A percentile compares a stretch with the other conserved stretches of the same genome.
phyloP scores from a whole-genome alignment of 2,888 invertebrate species.

The Notocelia uddmanniana region DNA sequence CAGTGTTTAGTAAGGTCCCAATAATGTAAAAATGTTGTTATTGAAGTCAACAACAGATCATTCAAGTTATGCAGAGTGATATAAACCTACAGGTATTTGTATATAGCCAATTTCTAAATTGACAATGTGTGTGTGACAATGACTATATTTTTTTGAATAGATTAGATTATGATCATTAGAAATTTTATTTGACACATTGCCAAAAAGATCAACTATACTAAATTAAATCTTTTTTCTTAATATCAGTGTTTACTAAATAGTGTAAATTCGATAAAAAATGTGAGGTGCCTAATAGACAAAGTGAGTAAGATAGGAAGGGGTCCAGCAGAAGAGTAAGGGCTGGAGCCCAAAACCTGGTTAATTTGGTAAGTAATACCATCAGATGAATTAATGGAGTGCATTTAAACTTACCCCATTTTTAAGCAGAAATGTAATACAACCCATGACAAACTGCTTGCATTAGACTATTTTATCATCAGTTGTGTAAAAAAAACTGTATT shows the following conservation, averaged over 20 bases:
- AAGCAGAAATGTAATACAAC: conserved; percentile 52
- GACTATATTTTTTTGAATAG: not conserved
- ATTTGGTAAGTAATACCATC: not conserved
- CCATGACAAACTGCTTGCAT: conserved; percentile 51
- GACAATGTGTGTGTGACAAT: not conserved
- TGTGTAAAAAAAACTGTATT: conserved; percentile 4
- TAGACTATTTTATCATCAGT: not conserved
- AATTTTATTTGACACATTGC: not conserved
- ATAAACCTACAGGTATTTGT: not conserved
- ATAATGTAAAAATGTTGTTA: no score
- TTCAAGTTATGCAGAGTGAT: not conserved
- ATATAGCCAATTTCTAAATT: not conserved
- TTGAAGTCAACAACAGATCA: no score
- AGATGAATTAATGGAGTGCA: not conserved
- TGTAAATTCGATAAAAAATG: no score
- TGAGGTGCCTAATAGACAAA: not conserved
- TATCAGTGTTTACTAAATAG: no score
- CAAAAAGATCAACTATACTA: not conserved
- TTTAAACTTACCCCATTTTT: conserved; percentile 37
- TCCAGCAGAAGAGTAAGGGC: no score
- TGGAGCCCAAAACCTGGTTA: not conserved
- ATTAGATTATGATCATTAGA: not conserved
- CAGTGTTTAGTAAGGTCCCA: no score
- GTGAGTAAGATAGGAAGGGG: not conserved
- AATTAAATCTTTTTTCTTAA: not conserved